A percentile compares a stretch with the other conserved stretches of the same genome.
Conservation (phyloP, 2,797 vertebrate species). For the Pangasius macronema region DNA sequence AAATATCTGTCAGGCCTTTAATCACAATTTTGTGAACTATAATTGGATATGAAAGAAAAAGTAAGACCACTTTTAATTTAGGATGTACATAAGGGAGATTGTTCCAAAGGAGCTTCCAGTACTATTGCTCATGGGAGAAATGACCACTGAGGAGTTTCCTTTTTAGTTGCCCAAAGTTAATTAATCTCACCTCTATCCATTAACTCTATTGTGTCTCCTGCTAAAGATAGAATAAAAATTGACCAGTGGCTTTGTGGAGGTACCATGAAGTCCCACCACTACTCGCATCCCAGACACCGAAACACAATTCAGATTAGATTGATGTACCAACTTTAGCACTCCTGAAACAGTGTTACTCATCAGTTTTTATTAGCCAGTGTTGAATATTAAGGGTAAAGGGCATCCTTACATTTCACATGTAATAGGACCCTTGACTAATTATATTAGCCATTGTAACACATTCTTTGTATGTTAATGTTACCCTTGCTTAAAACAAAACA, state of each 20-base stretch:
- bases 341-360: slow-evolving; percentile 16
- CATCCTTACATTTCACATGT: slow-evolving; percentile 9
- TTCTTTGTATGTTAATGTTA: not conserved
- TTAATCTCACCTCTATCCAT: slow-evolving; percentile 31
- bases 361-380: slow-evolving; percentile 18
- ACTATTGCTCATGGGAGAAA: not conserved
- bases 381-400: slow-evolving; percentile 10
- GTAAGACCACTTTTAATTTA: slow-evolving; percentile 12
- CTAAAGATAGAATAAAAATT: slow-evolving; percentile 31
- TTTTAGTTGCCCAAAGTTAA: slow-evolving; percentile 18
- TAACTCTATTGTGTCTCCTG: not conserved
- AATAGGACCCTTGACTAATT: not conserved
- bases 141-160: slow-evolving; percentile 15
- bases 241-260: slow-evolving; percentile 13
- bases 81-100: not conserved
- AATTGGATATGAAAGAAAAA: slow-evolving; percentile 23
- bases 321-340: not conserved
- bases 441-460: not conserved
- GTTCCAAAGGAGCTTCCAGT: slow-evolving; percentile 5
- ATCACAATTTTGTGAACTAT: slow-evolving; percentile 17
- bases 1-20: not conserved
- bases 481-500: not conserved
- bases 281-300: not conserved
- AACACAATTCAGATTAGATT: not conserved
- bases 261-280: not conserved